Base-by-base conservation (phyloP, 2,888 invertebrate species). In the Lasioglossum figueresi region DNA sequence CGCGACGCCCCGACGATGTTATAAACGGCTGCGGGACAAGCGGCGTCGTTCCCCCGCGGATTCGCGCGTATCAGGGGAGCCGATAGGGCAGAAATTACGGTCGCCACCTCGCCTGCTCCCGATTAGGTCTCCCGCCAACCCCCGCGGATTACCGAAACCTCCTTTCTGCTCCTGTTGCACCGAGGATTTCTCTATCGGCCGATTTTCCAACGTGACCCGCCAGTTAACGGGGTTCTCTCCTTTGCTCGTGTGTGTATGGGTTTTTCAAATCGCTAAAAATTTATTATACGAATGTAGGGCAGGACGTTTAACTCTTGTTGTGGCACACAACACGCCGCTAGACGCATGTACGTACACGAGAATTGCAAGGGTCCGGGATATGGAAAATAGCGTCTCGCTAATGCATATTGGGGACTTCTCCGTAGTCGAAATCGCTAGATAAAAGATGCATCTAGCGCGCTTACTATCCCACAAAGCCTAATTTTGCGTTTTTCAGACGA, bases 61-160 rank as follows among this genome's bases (percentile, higher is more conserved):
- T 82, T 84, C 74, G 80, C 79, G 74, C 76, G 71, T 79, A 68
- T 68, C 63, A 37, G 48, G 52, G 34, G 72, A 66, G 27, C 34
- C 63, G 76, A 74, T 59, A 40, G 66, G 34, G n/a, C 78, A 59
- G 78, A 76, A 88, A 85, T 88, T 86, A 82, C 75, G 66, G 34
- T 66, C 66, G 34, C 66, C 31, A 66, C 19, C 34, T 31, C 14
- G 31, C 31, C 66, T 31, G 66, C 31, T 31, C 66, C 66, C 66
- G 66, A 66, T 66, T 66, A 34, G 34, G 31, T 34, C 66, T 52
- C 19, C 19, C 31, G 5, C 34, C 66, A 6, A 66, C 66, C 27
- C 59, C 59, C 52, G 27, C 59, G 27, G 59, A 59, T 59, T 59
- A 59, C 27, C 59, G 59, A 31, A 59, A 27, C 27, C 59, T 59